phyloP scores from a whole-genome alignment of 2,888 invertebrate species.

The Ariolimax columbianus region DNA sequence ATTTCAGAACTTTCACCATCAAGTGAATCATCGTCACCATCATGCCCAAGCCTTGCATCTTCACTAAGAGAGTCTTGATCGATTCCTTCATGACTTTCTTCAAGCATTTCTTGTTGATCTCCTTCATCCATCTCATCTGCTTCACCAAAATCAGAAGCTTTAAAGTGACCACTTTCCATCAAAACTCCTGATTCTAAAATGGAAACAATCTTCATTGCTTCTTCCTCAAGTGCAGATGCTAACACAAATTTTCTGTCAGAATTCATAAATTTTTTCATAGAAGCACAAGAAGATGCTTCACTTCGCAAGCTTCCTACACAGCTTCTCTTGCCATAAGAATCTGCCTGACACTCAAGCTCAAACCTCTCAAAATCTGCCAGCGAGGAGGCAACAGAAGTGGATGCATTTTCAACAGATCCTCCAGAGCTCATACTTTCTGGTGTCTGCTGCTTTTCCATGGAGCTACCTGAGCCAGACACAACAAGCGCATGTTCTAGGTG shows the following conservation, averaged over 20 bases:
- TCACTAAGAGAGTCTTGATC: constrained; percentile 72
- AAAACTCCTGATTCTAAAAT: constrained; percentile 76
- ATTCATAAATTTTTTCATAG: constrained; percentile 76
- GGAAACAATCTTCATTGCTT: constrained; percentile 77
- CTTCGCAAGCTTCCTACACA: constrained; percentile 68
- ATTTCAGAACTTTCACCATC: constrained; percentile 72
- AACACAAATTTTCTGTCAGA: constrained; percentile 72
- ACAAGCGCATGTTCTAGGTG: constrained; percentile 89
- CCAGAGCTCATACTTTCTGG: constrained; percentile 70
- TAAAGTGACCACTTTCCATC: constrained; percentile 58
- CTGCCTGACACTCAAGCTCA: constrained; percentile 84
- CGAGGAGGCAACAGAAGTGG: constrained; percentile 80
- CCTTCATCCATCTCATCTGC: constrained; percentile 40
- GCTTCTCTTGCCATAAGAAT: constrained; percentile 76
- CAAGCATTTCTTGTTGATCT: constrained; percentile 68
- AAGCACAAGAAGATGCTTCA: constrained; percentile 74
- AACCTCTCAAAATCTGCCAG: constrained; percentile 94
- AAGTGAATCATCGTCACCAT: constrained; percentile 69
- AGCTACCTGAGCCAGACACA: constrained; percentile 66
- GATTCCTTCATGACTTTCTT: constrained; percentile 68
- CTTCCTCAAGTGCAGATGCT: constrained; percentile 76
- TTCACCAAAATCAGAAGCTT: constrained; percentile 53
- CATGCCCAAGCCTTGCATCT: constrained; percentile 62
- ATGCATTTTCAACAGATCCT: constrained; percentile 45
- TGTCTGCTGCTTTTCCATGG: constrained; percentile 80